Percentiles rank a stretch among this genome's conserved stretches.
Conservation (phyloP, 2,797 vertebrate species). For the Taeniopygia guttata region DNA sequence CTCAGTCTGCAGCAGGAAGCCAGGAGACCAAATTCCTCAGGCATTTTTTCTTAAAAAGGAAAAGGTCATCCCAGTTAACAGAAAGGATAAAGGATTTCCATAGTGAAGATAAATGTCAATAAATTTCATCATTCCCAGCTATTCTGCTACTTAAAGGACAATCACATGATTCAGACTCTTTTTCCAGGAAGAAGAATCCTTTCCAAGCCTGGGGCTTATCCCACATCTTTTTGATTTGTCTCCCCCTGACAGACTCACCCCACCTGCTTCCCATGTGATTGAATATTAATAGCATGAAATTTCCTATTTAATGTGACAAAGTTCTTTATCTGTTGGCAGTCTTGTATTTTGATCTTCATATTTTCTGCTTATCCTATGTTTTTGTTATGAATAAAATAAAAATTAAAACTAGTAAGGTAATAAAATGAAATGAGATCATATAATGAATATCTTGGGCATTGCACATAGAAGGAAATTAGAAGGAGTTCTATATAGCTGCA, state of each 20-base stretch:
- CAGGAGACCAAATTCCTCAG: not conserved
- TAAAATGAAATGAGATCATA: slow-evolving; percentile 55
- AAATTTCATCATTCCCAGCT: not conserved
- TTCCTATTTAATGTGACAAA: slow-evolving; percentile 40
- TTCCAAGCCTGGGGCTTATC: not conserved
- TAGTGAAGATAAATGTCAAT: not conserved
- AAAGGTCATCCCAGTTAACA: not conserved
- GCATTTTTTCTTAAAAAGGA: not conserved
- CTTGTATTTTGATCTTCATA: slow-evolving; percentile 33
- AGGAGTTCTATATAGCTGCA: slow-evolving; percentile 21
- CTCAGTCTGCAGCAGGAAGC: not conserved
- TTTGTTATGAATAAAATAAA: slow-evolving; percentile 63
- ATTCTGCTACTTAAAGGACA: not conserved
- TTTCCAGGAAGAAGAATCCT: not conserved
- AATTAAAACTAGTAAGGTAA: slow-evolving; percentile 44
- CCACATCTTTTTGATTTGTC: not conserved
- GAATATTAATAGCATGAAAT: slow-evolving; percentile 49
- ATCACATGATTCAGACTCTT: not conserved
- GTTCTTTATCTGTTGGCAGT: slow-evolving; percentile 1
- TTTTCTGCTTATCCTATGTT: slow-evolving; percentile 20
- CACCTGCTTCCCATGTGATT: not conserved
- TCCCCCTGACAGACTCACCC: not conserved
- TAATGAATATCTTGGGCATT: slow-evolving; percentile 44
- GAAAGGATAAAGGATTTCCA: not conserved
- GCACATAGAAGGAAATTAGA: slow-evolving; percentile 68